These are phyloP conservation scores for Tribolium castaneum DNA, from an alignment of 1,140 invertebrate genomes.

Conservation along the genomic window DNA sequence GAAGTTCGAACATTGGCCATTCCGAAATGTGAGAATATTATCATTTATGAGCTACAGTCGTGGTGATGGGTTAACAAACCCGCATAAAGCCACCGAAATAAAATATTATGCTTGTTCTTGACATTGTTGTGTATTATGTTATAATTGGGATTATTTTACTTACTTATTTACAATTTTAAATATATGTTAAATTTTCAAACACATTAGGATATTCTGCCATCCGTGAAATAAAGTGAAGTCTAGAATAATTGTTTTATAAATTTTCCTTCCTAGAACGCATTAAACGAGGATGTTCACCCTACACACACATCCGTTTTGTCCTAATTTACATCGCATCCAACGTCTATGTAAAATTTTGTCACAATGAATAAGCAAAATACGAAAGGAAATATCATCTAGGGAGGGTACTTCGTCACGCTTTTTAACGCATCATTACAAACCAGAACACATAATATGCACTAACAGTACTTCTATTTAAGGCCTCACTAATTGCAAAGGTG, in stretches of 20 bases:
- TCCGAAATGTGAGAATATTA: conserved; percentile 22
- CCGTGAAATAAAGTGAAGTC: conserved; percentile 39
- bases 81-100: not conserved
- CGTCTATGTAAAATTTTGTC: conserved; percentile 33
- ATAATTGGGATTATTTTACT: conserved; percentile 30
- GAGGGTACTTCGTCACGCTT: conserved; percentile 16
- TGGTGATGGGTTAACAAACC: not conserved
- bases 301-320: conserved; percentile 29
- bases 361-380: conserved; percentile 41
- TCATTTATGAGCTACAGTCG: not conserved
- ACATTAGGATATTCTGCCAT: conserved; percentile 38
- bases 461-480: conserved; percentile 15
- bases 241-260: conserved; percentile 41
- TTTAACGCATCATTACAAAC: conserved; percentile 28
- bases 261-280: conserved; percentile 36
- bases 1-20: not conserved
- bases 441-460: not conserved
- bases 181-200: conserved; percentile 41
- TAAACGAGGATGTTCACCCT: conserved; percentile 38
- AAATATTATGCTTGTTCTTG: not conserved
- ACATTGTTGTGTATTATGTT: conserved; percentile 7
- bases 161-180: conserved; percentile 38
- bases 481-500: conserved; percentile 6
- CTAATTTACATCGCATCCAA: conserved; percentile 28
- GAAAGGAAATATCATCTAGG: conserved; percentile 32